Conservation (phyloP, 1,140 invertebrate species). For the Diploscapter pachys region DNA sequence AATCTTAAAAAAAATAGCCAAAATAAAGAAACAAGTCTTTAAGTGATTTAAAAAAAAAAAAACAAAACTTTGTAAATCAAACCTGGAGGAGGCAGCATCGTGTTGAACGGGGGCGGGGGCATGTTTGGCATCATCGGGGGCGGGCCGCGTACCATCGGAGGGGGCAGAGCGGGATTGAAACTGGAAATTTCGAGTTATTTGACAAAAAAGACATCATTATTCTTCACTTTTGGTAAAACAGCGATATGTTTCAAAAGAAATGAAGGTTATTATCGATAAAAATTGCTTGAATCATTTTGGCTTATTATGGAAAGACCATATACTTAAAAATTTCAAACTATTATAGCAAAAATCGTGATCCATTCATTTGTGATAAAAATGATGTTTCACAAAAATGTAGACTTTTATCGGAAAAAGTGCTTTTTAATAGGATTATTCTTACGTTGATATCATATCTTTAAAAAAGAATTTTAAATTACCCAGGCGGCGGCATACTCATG, state of each 20-base stretch:
- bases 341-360: background rate
- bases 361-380: background rate
- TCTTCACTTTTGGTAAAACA: no score
- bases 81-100: conserved; percentile 29
- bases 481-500: conserved; percentile 37
- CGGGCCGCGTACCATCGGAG: conserved; percentile 34
- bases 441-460: background rate
- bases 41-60: conserved; percentile 1
- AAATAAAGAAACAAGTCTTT: background rate
- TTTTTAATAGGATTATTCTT: no score
- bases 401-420: background rate
- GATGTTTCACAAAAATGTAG: background rate
- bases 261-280: conserved; percentile 1
- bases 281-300: conserved; percentile 9
- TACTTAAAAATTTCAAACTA: background rate
- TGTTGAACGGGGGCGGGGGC: conserved; percentile 20
- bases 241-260: no score
- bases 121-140: conserved; percentile 14
- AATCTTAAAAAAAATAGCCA: background rate
- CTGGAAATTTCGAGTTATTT: conserved; percentile 1
- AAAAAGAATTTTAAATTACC: conserved; percentile 16
- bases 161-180: conserved; percentile 47
- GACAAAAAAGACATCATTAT: no score
- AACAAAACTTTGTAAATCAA: background rate
- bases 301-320: background rate